Evolutionary conservation across 2,797 vertebrate species (phyloP).

Genomic region (Oceanodroma leucorhoa): DNA sequence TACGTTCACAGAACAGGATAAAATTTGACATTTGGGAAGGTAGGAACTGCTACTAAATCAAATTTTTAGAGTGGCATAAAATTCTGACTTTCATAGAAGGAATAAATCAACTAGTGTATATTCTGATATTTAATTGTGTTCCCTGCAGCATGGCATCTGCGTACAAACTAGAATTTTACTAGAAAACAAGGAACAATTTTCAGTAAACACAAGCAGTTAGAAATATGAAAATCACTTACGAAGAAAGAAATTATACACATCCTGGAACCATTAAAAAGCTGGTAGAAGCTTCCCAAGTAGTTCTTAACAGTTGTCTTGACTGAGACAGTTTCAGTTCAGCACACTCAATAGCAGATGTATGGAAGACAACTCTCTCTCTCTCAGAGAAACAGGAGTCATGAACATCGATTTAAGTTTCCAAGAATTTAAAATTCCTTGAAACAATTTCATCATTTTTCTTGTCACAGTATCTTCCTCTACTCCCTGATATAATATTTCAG

Average conservation of each 20-base stretch:
- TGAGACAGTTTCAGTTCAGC: background rate
- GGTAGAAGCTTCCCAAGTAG: background rate
- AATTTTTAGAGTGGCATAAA: background rate
- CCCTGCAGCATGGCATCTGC: background rate
- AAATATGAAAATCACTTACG: conserved; percentile 12
- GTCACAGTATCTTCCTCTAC: background rate
- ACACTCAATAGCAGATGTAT: background rate
- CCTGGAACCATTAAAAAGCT: background rate
- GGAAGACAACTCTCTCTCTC: background rate
- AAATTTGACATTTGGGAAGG: background rate
- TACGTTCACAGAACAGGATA: background rate
- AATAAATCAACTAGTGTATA: background rate
- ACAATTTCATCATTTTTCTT: background rate
- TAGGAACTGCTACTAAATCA: background rate
- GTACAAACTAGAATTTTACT: conserved; percentile 18
- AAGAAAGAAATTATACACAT: conserved; percentile 22
- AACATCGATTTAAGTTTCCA: background rate
- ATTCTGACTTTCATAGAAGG: conserved; percentile 24
- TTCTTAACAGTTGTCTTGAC: background rate
- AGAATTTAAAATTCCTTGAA: background rate
- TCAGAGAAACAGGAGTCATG: background rate
- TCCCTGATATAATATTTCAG: background rate
- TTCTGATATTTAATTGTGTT: background rate
- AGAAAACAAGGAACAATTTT: conserved; percentile 36
- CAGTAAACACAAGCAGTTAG: conserved; percentile 29